Evolutionary conservation across 2,113 vertebrate genomes (phyloP).

Genomic region (Semicossyphus pulcher): DNA sequence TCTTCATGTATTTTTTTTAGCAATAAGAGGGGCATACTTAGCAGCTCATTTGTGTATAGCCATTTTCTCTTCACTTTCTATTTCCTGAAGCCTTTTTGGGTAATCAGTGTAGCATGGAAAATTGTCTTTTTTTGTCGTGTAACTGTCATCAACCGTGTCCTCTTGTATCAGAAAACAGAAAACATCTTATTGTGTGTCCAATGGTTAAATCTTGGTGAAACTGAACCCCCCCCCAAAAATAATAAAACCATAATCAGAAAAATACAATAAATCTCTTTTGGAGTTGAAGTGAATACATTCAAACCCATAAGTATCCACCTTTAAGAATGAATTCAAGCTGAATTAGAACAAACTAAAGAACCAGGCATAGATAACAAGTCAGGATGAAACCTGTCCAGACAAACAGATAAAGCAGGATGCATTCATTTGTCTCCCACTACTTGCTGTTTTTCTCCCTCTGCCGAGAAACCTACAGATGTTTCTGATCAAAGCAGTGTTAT

Average conservation of each 20-base stretch:
- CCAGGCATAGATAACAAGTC: background rate
- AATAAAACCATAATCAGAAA: background rate
- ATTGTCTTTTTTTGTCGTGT: background rate
- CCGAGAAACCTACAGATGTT: constrained; percentile 64
- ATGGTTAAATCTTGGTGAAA: background rate
- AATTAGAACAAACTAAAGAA: background rate
- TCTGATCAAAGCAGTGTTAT: constrained; percentile 67
- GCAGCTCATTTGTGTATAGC: background rate
- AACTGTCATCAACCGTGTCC: no score
- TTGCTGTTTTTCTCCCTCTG: constrained; percentile 27
- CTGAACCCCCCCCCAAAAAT: background rate
- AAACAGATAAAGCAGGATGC: constrained; percentile 31
- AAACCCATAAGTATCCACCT: background rate
- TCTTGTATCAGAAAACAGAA: background rate
- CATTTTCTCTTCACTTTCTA: background rate
- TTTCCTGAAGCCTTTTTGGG: background rate
- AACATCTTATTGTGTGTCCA: background rate
- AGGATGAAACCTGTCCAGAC: constrained; percentile 27
- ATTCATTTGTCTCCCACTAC: constrained; percentile 23
- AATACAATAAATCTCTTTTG: background rate
- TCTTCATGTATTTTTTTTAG: no score
- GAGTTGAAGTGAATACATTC: background rate
- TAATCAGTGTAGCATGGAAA: background rate
- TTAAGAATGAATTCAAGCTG: background rate
- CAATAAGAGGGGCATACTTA: no score